Evolutionary conservation across 1,140 invertebrate genomes (phyloP), one percentile per base, ranked within the genome.

Genomic region (Dendrolimus punctatus): DNA sequence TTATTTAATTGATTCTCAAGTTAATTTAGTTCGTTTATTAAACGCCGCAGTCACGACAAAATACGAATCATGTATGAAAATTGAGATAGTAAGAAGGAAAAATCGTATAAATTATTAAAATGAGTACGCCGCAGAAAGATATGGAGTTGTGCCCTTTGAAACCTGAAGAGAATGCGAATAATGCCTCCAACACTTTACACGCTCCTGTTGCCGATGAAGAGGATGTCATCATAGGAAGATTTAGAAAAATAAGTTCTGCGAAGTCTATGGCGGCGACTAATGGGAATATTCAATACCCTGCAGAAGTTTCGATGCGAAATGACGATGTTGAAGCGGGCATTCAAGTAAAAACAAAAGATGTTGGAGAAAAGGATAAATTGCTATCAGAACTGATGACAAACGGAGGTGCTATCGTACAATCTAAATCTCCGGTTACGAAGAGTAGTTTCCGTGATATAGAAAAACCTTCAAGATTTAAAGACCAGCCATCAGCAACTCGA

Each of bases 381-480:
- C 50, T 74, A 42, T 64, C 62, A 6, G 73, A 80, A 1, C 38
- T 55, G 2, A 48, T 58, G 5, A 65, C 45, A 6, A 73, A 74
- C 10, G 71, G 68, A 6, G 49, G 50, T 6, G 56, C 64, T 5
- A 53, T 61, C 5, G 53, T 72, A 23, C 72, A 75, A 38, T 62
- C 66, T 0, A 71, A 70, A 40, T 69, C 68, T 1, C 71, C 80
- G 0, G 51, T 86, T 10, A 89, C 89, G 6, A 90, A 90, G 66
- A 90, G 89, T 63, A 91, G 90, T 71, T 90, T 91, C 61, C 82
- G 90, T 37, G 89, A 91, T 67, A 81, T 89, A 39, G 89, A 90
- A 56, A 90, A 90, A 62, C 89, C 89, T 5, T 90, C 89, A 4
- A 68, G 89, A 40, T 90, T 90, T 56, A 90, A 87, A 63, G 88